Base-by-base conservation (phyloP, 2,113 vertebrate species). In the Brachirus orientalis region DNA sequence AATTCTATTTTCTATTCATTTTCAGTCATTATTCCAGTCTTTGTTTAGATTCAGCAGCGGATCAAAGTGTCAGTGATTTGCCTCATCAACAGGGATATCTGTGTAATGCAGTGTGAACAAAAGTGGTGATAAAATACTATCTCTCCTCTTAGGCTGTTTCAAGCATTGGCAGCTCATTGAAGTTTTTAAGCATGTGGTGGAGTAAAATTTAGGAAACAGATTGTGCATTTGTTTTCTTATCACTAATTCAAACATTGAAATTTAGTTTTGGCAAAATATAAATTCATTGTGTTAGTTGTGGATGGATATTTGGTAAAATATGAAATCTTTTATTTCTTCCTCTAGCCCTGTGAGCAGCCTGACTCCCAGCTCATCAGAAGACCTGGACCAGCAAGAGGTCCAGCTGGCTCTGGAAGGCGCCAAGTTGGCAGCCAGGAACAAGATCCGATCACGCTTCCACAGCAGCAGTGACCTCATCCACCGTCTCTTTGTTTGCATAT, bases 401-500 rank as follows among this genome's bases (percentile, higher is more conserved):
- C 94, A 94, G 81, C 81, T 93, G 1, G 92, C 93, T 40, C 73
- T 95, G 44, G 94, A 94, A 36, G 90, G 92, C 40, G 93, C 92
- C 73, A 95, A 93, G 82, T 79, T 91, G 80, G 94, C 94, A 13
- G 90, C 94, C 3, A 90, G 96, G 84, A 96, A 96, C 83, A 96
- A 96, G 92, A 97, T 99, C 88, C 93, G 97, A 40, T 95, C 97
- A 4, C 93, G 96, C 54, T 99, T 99, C 88, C 97, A 96, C 45
- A 93, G 96, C 93, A 98, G 96, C 82, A 96, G 94, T 8, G 97
- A 99, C 91, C 95, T 99, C 55, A 97, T 98, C 88, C 97, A 98
- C 77, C 95, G 97, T 40, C 95, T 99, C 45, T 99, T 99, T 80
- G 97, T 99, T 89, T 99, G 97, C 85, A 98, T 99, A 90, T 98